Evolutionary conservation across 1,140 invertebrate species (phyloP).

Genomic region (Sycophaga agraensis): DNA sequence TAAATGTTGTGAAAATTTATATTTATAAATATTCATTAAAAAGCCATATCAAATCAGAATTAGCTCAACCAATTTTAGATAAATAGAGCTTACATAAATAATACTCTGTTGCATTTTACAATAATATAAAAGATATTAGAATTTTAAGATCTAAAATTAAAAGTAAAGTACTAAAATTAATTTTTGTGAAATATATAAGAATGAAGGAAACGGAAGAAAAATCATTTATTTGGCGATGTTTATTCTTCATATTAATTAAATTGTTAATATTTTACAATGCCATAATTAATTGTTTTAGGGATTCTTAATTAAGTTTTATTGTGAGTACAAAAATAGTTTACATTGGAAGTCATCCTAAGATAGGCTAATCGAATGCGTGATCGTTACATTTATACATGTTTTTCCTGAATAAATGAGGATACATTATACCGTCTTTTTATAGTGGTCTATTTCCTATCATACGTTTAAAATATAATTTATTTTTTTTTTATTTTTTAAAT

Average conservation of each 20-base stretch:
- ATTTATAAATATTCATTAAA: conserved; percentile 1
- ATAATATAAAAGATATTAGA: conserved; percentile 1
- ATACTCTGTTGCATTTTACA: conserved; percentile 12
- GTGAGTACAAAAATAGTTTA: conserved; percentile 32
- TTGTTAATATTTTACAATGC: conserved; percentile 27
- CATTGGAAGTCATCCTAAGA: conserved; percentile 8
- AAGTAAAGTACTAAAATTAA: conserved; percentile 2
- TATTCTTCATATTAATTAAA: conserved; percentile 22
- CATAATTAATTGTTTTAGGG: conserved; percentile 27
- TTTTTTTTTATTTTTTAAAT: conserved; percentile 7
- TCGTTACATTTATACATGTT: conserved; percentile 31
- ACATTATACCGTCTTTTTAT: conserved; percentile 28
- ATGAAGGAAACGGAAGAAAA: conserved; percentile 6
- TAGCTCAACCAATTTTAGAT: neutral
- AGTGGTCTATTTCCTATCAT: conserved; percentile 19
- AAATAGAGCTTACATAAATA: conserved; percentile 8
- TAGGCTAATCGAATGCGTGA: conserved; percentile 23
- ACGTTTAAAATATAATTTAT: conserved; percentile 25
- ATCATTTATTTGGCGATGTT: conserved; percentile 23
- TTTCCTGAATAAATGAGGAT: conserved; percentile 29
- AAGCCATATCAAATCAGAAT: conserved; percentile 9
- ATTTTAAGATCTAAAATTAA: neutral
- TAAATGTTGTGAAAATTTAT: neutral
- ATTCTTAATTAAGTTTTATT: conserved; percentile 21
- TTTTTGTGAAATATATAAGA: neutral